These are phyloP conservation scores for Musca domestica DNA, from an alignment of 1,140 invertebrate species.

Conservation along the genomic window DNA sequence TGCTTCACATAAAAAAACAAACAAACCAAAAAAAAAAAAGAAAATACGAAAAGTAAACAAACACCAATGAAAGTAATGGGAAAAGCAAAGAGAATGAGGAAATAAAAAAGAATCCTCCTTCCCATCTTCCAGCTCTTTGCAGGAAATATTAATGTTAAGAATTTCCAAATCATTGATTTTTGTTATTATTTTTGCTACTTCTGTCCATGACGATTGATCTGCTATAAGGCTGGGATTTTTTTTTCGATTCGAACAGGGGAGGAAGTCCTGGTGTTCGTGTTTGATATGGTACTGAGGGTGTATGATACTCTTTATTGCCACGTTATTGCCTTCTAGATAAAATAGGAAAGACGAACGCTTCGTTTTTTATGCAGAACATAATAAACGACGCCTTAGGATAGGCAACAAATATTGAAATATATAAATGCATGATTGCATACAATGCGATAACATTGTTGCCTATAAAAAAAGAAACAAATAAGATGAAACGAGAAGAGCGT, in stretches of 20 bases:
- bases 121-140: too few relatives aligned
- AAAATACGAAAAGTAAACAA: neutral
- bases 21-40: neutral
- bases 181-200: constrained; percentile 30
- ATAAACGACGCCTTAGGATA: constrained; percentile 9
- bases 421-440: constrained; percentile 12
- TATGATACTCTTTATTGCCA: neutral
- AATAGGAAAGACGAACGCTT: too few relatives aligned
- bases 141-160: constrained; percentile 27
- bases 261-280: too few relatives aligned
- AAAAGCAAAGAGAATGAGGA: neutral
- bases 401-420: constrained; percentile 17
- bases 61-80: neutral
- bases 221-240: neutral
- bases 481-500: too few relatives aligned
- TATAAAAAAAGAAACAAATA: too few relatives aligned
- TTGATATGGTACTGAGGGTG: constrained; percentile 3
- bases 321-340: too few relatives aligned
- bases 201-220: constrained; percentile 4
- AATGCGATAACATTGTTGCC: too few relatives aligned
- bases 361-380: neutral
- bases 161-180: constrained; percentile 53
- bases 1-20: too few relatives aligned
- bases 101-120: neutral
- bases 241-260: too few relatives aligned